Base-by-base conservation (phyloP, 2,113 vertebrate genomes). In the Larimichthys crocea region DNA sequence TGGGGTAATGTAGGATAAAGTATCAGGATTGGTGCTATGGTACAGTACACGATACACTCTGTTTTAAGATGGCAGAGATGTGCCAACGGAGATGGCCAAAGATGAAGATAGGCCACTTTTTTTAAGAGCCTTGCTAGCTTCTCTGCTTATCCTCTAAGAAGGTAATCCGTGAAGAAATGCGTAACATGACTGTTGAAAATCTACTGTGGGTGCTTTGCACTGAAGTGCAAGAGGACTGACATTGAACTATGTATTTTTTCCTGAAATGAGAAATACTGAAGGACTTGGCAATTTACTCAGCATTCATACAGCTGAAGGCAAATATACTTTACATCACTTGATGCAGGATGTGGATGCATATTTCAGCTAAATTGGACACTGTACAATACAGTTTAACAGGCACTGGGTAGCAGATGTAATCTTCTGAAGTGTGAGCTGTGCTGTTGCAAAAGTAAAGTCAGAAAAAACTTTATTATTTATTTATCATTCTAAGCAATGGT, bases 261-360 rank as follows among this genome's bases (percentile, higher is more conserved):
- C 19, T 22, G 20, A 55, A 79, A n/a, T 64, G 60, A n/a, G 44
- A 74, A 52, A 70, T n/a, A 56, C 26, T n/a, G 29, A 60, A 2
- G 10, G 65, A 55, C 66, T 16, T 16, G 44, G 9, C 48, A 55
- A 22, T 4, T 55, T 59, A 59, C 53, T 80, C 42, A 5, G 56
- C 26, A 17, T 17, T 60, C 26, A 49, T 10, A 10, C 24, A 35
- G 59, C 53, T 59, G 53, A 46, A 14, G 29, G 22, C 52, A 42
- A 6, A 52, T 44, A 0, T 24, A 14, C 40, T 26, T 11, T 3
- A 22, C 1, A 2, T 44, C 19, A 44, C 24, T 63, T 5, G 35
- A 46, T 75, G 49, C 73, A 56, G 50, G 55, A 61, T 29, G 46
- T 42, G 52, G 42, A 24, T 12, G 5, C 5, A 5, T 6, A 2